Evolutionary conservation across 2,888 invertebrate genomes (phyloP), one percentile per base, ranked within the genome.

Genomic region (Eudemis profundana): DNA sequence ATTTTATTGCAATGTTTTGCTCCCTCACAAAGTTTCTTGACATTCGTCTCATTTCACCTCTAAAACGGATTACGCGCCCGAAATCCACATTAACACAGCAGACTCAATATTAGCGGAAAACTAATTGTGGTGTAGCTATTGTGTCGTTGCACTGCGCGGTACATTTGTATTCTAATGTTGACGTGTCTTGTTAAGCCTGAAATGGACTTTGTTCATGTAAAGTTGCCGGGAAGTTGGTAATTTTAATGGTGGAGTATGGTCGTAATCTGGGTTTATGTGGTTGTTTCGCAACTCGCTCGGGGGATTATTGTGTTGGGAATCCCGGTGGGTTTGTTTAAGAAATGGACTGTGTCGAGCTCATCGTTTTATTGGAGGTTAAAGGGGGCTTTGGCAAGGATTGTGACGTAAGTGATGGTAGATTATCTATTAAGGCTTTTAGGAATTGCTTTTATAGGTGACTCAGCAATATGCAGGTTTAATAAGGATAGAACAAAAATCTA

Each of bases 201-300:
- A 81, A 82, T 83, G 83, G 78, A 83, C 77, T 79, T 78, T 77
- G 81, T 82, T 79, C 75, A 50, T 67, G 68, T 67, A 74, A 78
- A 81, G 77, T 84, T 82, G 80, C 79, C 79, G 81, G 80, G 77
- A 74, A 69, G 68, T 61, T 74, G 79, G 80, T 69, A 82, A 81
- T 81, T 83, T 81, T 82, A 82, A 84, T 82, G 80, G 75, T 44
- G 56, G 61, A 56, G 61, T 61, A 54, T 51, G 61, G 65, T 65
- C 50, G 65, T 65, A 65, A 65, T 65, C 59, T 60, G 46, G 59
- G 40, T 65, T 65, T 60, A 65, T 65, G 65, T 47, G 65, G 65
- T 60, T 46, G 53, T 65, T 65, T 38, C 46, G 38, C 50, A 57
- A 50, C 64, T 57, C 59, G 21, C 54, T 64, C 47, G 5, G 59